Conservation (phyloP, 2,113 vertebrate species). For the Capreolus pygargus region DNA sequence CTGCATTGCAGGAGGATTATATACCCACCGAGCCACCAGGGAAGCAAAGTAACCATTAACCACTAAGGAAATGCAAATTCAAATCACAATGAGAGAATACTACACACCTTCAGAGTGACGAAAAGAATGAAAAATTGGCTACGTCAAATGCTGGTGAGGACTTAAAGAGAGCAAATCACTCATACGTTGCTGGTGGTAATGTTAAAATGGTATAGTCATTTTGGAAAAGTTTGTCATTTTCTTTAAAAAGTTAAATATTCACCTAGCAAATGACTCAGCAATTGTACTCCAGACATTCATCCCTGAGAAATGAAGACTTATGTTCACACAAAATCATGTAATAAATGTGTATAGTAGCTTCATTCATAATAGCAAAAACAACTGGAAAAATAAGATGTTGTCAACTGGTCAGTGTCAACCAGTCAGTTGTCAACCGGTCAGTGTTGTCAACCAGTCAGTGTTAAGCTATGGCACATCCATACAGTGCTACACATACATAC, state of each 20-base stretch:
- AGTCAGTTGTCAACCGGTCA: background rate
- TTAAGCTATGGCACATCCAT: background rate
- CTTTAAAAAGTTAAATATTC: constrained; percentile 15
- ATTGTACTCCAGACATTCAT: background rate
- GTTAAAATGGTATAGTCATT: background rate
- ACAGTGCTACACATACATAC: background rate
- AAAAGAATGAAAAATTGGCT: background rate
- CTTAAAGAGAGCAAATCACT: background rate
- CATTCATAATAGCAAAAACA: constrained; percentile 4
- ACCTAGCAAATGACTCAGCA: background rate
- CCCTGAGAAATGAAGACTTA: background rate
- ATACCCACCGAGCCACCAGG: background rate
- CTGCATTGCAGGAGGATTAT: background rate
- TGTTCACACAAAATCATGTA: background rate
- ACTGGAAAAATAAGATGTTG: background rate
- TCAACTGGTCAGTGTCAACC: background rate
- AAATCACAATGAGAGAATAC: background rate
- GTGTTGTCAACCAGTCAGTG: background rate
- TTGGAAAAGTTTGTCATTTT: background rate
- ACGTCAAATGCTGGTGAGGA: background rate
- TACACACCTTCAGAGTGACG: background rate
- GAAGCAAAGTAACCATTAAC: background rate
- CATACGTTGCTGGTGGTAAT: background rate
- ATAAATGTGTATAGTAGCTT: background rate
- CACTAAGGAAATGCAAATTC: constrained; percentile 19